Base-by-base conservation (phyloP, 2,113 vertebrate genomes). In the Platichthys flesus region DNA sequence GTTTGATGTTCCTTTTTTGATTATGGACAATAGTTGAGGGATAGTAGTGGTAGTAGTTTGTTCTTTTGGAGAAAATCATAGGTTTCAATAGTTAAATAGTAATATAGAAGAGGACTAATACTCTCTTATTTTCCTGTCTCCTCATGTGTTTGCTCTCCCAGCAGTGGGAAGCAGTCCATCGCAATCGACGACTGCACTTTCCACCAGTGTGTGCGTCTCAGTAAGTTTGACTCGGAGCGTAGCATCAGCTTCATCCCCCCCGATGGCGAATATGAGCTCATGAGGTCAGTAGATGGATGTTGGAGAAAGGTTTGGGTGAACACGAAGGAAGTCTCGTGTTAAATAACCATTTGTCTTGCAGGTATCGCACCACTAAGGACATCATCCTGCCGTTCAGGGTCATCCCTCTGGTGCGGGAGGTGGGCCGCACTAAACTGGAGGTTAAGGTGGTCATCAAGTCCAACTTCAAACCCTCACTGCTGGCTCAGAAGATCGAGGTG, bases 161-260 rank as follows among this genome's bases (percentile, higher is more conserved):
- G 76, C 18, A 99, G 97, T 0, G 98, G 98, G 84, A 99, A 99
- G 92, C 98, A 99, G 95, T 99, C 98, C 12, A 99, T 99, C 35
- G 98, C 98, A 86, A 99, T 99, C 5, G 98, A 99, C 0, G 98
- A 99, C 95, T 99, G 98, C 94, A 99, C 98, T 71, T 99, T 99
- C 93, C 97, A 99, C 89, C 98, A 99, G 89, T 99, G 98, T 3
- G 98, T 99, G 81, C 96, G 98, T 54, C 98, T 99, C 94, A 99
- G 98, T 95, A 99, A 99, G 93, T 99, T 99, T 86, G 98, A 99
- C 93, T 99, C 98, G 0, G 98, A 99, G 92, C 95, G 98, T 63
- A 99, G 98, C 93, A 99, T 99, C 94, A 99, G 98, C 93, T 99
- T 99, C 93, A 99, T 99, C 89, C 98, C 98, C 16, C 98, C 98